Conservation (phyloP, 37 sponge, comb jelly and placozoan genomes). For the Amphimedon queenslandica region DNA sequence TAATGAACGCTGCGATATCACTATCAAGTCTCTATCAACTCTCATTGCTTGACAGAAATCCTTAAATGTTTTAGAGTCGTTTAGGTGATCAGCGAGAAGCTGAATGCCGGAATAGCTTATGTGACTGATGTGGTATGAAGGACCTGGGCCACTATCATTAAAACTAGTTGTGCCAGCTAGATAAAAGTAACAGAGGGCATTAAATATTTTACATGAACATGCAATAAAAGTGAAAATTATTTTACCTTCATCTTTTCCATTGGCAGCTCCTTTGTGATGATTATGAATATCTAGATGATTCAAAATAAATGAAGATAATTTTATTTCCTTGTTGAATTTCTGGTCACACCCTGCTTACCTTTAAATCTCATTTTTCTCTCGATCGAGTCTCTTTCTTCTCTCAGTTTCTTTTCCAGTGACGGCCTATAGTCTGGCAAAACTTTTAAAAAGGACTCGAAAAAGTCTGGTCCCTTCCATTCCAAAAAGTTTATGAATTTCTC, state of each 20-base stretch:
- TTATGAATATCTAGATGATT: not conserved
- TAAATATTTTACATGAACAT: not conserved
- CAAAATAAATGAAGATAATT: not conserved
- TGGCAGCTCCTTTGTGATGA: not conserved
- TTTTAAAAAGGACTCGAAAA: constrained; percentile 13
- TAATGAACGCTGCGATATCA: constrained; percentile 14
- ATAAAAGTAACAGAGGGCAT: too few species aligned
- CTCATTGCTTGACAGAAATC: constrained; percentile 33
- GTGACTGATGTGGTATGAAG: constrained; percentile 28
- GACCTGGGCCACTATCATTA: constrained; percentile 19
- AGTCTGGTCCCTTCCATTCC: constrained; percentile 13
- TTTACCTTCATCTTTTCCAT: not conserved
- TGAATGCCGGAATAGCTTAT: constrained; percentile 29
- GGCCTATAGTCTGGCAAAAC: constrained; percentile 2
- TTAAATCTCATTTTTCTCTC: too few species aligned
- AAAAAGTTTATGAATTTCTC: constrained; percentile 35
- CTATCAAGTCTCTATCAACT: constrained; percentile 22
- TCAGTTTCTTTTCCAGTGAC: not conserved
- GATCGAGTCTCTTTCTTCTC: too few species aligned
- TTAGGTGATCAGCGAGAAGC: constrained; percentile 27
- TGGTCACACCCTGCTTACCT: too few species aligned
- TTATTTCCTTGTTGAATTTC: not conserved
- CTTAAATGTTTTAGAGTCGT: constrained; percentile 27
- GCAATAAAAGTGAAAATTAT: too few species aligned
- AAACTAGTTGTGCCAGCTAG: constrained; percentile 41